A percentile compares a stretch with the other conserved stretches of the same genome.
Conservation (phyloP, 1,140 invertebrate genomes). For the Trichonephila clavipes region DNA sequence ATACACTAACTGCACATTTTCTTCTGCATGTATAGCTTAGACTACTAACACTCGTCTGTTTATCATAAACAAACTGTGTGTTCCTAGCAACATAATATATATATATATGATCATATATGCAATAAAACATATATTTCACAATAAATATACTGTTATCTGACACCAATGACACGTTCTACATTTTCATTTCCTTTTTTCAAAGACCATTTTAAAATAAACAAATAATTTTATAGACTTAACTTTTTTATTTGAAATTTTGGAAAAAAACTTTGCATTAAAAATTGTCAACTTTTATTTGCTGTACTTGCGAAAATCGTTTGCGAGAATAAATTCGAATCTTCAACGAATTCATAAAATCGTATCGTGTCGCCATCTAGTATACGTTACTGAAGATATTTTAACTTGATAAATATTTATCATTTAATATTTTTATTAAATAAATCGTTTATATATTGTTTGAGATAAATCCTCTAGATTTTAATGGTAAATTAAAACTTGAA, state of each 20-base stretch:
- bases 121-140: too few relatives aligned
- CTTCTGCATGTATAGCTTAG: constrained; percentile 44
- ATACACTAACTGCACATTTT: constrained; percentile 22
- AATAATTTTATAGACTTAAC: too few relatives aligned
- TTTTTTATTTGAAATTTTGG: too few relatives aligned
- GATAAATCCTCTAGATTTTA: background rate
- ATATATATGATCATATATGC: too few relatives aligned
- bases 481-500: background rate
- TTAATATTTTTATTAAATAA: too few relatives aligned
- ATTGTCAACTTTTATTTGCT: background rate
- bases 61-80: too few relatives aligned
- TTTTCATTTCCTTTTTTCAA: too few relatives aligned
- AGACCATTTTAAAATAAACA: too few relatives aligned
- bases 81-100: too few relatives aligned
- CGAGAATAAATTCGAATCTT: background rate
- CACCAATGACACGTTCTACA: too few relatives aligned
- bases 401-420: background rate
- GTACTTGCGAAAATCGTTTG: background rate
- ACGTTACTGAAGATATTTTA: background rate
- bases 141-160: too few relatives aligned
- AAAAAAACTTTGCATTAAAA: background rate
- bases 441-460: too few relatives aligned
- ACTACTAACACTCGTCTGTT: background rate
- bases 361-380: constrained; percentile 48
- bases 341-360: background rate